Percentiles rank a stretch among this genome's conserved stretches.
These are phyloP conservation scores for Gambusia holbrooki DNA, from an alignment of 2,113 vertebrate genomes.

Conservation along the genomic window DNA sequence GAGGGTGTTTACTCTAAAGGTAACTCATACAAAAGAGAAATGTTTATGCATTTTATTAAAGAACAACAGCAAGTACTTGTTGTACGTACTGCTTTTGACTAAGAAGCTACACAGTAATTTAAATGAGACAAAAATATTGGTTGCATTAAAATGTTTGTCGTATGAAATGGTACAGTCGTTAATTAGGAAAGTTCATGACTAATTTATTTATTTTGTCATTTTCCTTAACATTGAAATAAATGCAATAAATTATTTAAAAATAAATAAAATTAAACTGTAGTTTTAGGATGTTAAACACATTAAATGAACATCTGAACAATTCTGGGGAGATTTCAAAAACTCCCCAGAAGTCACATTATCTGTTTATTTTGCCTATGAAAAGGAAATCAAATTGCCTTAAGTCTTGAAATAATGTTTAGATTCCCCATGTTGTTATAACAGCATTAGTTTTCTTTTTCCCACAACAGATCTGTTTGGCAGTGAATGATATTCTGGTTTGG, in stretches of 20 bases:
- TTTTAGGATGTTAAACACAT: too few relatives aligned
- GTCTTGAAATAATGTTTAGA: not conserved
- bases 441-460: not conserved
- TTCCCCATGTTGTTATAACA: not conserved
- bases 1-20: constrained; percentile 94
- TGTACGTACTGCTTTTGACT: not conserved
- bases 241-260: too few relatives aligned
- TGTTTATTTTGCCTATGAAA: not conserved
- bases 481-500: not conserved
- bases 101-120: not conserved
- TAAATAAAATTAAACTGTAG: too few relatives aligned
- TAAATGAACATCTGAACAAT: not conserved
- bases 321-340: not conserved
- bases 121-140: too few relatives aligned
- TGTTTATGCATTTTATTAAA: not conserved
- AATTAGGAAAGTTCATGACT: too few relatives aligned
- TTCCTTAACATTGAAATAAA: too few relatives aligned
- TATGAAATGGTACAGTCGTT: too few relatives aligned
- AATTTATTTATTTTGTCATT: too few relatives aligned
- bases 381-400: not conserved
- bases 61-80: not conserved
- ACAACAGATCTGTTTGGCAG: not conserved
- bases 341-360: too few relatives aligned
- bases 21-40: constrained; percentile 62
- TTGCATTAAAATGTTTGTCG: too few relatives aligned